These are phyloP conservation scores for Ormyrus thymus DNA, from an alignment of 2,888 invertebrate genomes.

Conservation along the genomic window DNA sequence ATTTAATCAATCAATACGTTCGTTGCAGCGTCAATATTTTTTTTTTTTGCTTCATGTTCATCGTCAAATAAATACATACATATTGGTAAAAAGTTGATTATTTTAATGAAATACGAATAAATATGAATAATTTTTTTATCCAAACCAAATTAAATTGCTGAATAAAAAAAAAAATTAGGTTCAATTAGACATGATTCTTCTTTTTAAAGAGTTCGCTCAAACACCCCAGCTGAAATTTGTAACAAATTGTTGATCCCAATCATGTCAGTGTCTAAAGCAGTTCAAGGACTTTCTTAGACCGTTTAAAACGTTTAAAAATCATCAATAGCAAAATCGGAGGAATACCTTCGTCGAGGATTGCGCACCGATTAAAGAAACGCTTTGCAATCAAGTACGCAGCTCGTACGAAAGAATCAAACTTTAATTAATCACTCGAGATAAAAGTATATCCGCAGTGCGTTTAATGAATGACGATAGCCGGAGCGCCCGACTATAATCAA, in stretches of 20 bases:
- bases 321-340: not conserved
- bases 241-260: no score
- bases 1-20: not conserved
- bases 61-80: not conserved
- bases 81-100: no score
- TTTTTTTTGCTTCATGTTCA: not conserved
- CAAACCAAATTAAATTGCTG: no score
- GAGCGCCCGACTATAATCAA: slow-evolving; percentile 48
- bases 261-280: not conserved
- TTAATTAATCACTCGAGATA: slow-evolving; percentile 39
- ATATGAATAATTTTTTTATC: no score
- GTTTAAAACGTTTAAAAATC: no score
- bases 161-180: no score
- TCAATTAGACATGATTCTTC: no score
- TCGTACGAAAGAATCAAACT: slow-evolving; percentile 3
- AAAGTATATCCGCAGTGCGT: slow-evolving; percentile 32
- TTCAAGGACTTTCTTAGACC: not conserved
- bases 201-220: no score
- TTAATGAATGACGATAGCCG: slow-evolving; percentile 48
- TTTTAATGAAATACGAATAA: no score
- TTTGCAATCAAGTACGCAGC: not conserved
- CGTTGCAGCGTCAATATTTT: not conserved
- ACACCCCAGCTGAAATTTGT: no score
- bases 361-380: not conserved
- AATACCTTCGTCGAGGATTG: not conserved